A percentile compares a stretch with the other conserved stretches of the same genome.
Conservation (phyloP, 2,797 vertebrate species). For the Arremon brunneinucha region DNA sequence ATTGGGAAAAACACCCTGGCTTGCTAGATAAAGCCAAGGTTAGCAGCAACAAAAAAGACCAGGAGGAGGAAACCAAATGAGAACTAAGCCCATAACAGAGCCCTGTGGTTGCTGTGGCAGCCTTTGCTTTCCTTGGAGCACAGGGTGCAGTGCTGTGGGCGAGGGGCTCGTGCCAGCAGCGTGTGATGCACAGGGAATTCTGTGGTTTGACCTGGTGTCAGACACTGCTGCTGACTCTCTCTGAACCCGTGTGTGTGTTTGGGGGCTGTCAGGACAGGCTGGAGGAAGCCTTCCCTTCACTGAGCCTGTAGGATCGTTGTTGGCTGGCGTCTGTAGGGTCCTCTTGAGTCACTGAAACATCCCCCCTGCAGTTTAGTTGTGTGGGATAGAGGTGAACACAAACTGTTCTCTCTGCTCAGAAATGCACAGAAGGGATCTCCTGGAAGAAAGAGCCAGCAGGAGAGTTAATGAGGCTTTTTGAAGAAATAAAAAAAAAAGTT, state of each 20-base stretch:
- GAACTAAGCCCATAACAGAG: background rate
- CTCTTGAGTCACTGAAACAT: background rate
- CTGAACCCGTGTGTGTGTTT: background rate
- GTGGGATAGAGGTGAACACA: background rate
- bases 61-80: background rate
- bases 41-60: background rate
- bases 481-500: background rate
- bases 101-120: background rate
- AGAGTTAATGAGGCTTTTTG: background rate
- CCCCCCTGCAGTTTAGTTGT: background rate
- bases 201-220: background rate
- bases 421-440: background rate
- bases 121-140: background rate
- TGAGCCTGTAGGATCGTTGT: background rate
- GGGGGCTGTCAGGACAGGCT: background rate
- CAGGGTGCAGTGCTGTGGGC: background rate
- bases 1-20: background rate
- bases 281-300: background rate
- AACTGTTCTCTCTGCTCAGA: background rate
- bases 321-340: accelerated
- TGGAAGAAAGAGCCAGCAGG: background rate
- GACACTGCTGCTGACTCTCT: background rate
- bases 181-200: background rate
- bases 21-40: background rate
- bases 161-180: accelerated